phyloP scores from a whole-genome alignment of 2,888 invertebrate species.

The Agrilus mali region DNA sequence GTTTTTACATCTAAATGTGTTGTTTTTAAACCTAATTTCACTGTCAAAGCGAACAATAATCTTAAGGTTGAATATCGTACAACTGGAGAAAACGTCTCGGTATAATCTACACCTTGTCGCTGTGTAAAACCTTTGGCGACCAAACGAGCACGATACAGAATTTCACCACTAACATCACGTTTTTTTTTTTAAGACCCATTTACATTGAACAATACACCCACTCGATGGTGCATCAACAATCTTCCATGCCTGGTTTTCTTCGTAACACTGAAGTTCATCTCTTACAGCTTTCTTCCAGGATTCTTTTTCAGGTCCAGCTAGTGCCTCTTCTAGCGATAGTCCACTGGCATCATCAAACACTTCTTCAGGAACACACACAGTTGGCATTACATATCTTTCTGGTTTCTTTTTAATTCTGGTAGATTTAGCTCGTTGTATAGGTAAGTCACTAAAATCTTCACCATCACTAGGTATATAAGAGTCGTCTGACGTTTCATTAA shows the following conservation, averaged over 20 bases:
- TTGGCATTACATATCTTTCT: no score
- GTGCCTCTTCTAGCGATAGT: slow-evolving; percentile 2
- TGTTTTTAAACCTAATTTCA: not conserved
- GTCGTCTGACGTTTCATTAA: no score
- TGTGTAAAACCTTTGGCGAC: not conserved
- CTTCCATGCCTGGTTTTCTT: not conserved
- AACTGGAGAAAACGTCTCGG: slow-evolving; percentile 1
- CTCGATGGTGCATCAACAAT: not conserved
- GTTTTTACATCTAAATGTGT: slow-evolving; percentile 2
- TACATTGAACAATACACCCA: no score
- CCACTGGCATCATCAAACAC: not conserved
- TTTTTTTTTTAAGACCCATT: slow-evolving; percentile 1
- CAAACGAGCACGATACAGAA: not conserved
- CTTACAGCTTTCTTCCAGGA: not conserved
- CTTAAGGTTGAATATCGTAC: slow-evolving; percentile 1
- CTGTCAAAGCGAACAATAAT: slow-evolving; percentile 1
- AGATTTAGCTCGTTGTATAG: no score
- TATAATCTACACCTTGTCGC: no score
- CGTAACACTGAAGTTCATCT: slow-evolving; percentile 1
- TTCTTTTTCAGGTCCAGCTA: slow-evolving; percentile 1
- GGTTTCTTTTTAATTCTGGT: no score
- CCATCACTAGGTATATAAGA: no score
- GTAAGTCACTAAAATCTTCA: no score
- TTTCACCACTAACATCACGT: not conserved
- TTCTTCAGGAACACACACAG: no score